These are phyloP conservation scores for Gambelia wislizenii DNA, from an alignment of 2,797 vertebrate genomes.

Conservation along the genomic window DNA sequence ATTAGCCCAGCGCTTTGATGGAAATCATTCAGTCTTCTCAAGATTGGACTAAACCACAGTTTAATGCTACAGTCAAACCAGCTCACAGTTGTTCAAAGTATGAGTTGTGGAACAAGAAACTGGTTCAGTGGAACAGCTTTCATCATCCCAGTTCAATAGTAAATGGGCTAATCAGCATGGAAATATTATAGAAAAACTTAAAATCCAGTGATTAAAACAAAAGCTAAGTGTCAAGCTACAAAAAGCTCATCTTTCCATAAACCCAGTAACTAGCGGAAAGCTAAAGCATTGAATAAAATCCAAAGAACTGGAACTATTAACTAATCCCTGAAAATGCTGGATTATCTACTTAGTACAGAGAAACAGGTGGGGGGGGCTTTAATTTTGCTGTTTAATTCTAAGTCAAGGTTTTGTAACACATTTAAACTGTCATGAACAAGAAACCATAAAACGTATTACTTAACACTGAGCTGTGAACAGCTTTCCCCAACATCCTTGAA, in stretches of 20 bases:
- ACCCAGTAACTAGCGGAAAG: slow-evolving; percentile 24
- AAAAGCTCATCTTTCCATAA: slow-evolving; percentile 16
- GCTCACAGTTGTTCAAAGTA: not conserved
- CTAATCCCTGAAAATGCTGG: slow-evolving; percentile 21
- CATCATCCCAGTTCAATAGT: not conserved
- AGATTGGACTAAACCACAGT: not conserved
- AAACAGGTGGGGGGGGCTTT: not conserved
- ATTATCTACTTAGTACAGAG: slow-evolving; percentile 28
- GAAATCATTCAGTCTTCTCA: too few relatives aligned
- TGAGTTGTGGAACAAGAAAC: not conserved
- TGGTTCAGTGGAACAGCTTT: not conserved
- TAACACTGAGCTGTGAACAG: not conserved
- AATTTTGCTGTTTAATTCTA: slow-evolving; percentile 11
- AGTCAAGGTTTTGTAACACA: slow-evolving; percentile 10
- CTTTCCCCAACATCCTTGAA: not conserved
- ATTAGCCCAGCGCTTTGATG: not conserved
- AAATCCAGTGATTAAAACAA: slow-evolving; percentile 12
- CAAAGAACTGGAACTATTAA: slow-evolving; percentile 29
- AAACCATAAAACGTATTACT: slow-evolving; percentile 15
- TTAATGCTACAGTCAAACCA: not conserved
- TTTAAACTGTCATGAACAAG: slow-evolving; percentile 15
- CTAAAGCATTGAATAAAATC: slow-evolving; percentile 16
- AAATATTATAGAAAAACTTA: slow-evolving; percentile 5
- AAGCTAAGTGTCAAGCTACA: slow-evolving; percentile 6
- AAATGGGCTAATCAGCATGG: not conserved